These are phyloP conservation scores for Tortrix viridana DNA, from an alignment of 2,888 invertebrate species.

Conservation along the genomic window DNA sequence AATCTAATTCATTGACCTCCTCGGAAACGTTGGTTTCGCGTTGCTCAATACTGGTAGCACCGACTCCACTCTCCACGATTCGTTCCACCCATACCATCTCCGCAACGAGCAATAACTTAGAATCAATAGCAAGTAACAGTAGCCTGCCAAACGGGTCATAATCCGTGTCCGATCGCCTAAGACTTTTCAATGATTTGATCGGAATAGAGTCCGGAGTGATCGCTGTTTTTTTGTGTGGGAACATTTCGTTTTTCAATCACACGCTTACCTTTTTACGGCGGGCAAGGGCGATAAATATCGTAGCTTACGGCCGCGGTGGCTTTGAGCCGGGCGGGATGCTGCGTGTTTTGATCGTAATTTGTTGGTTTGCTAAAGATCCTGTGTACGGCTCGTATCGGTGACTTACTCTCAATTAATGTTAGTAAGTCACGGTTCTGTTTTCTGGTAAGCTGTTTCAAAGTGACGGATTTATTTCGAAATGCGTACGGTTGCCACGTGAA, in stretches of 20 bases:
- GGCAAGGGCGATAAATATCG: conserved; percentile 73
- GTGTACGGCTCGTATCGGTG: conserved; percentile 3
- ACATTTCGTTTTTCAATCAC: conserved; percentile 77
- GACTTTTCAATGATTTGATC: conserved; percentile 72
- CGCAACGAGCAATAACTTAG: conserved; percentile 71
- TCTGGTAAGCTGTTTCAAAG: neutral
- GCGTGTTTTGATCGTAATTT: conserved; percentile 21
- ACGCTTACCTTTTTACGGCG: conserved; percentile 70
- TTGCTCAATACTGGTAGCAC: conserved; percentile 53
- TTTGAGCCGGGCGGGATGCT: conserved; percentile 52
- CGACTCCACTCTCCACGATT: conserved; percentile 18
- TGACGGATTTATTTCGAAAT: conserved; percentile 19
- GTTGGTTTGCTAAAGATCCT: conserved; percentile 32
- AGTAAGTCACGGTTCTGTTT: neutral
- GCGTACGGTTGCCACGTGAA: conserved; percentile 14
- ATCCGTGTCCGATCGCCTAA: conserved; percentile 76
- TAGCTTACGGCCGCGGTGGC: conserved; percentile 77
- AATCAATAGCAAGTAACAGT: conserved; percentile 68
- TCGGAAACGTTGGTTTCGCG: conserved; percentile 25
- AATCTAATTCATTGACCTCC: conserved; percentile 26
- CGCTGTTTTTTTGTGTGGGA: conserved; percentile 65
- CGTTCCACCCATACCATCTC: conserved; percentile 34
- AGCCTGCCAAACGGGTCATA: conserved; percentile 67
- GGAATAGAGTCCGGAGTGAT: conserved; percentile 43
- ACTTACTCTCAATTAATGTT: conserved; percentile 16